Base-by-base conservation (phyloP, 1,140 invertebrate genomes). In the Himalopsyche phryganea region DNA sequence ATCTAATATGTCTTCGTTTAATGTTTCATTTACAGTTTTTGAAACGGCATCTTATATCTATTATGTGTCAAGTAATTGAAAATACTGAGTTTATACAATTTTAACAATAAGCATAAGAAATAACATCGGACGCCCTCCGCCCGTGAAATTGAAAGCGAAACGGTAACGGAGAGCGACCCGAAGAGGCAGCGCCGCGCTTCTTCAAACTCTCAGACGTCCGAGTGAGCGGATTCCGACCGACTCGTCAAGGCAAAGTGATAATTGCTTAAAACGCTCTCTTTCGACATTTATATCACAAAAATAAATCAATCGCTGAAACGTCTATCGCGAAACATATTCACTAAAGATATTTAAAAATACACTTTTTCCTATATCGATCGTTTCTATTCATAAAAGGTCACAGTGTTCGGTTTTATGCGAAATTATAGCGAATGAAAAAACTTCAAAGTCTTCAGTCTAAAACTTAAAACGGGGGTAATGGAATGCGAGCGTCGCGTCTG, bases 61-160 rank as follows among this genome's bases (percentile, higher is more conserved):
- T 58, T 58, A 58, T 51, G 49, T 58, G 49, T 58, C 48, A 36
- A 50, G 17, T 50, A 58, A 58, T 58, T 58, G 56, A 50, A 45
- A 58, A 58, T 58, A 58, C 40, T 50, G 56, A 45, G 36, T 55
- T 58, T 45, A 51, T 58, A 51, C 38, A 50, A 28, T n/a, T 58
- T 44, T 47, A 46, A 36, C 32, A 32, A 45, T 58, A 50, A 58
- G 56, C 56, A 45, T 42, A 50, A 45, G n/a, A 58, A 58, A 36
- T 51, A 38, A 58, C 48, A 50, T 49, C 33, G 18, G 55, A 35
- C 45, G 48, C 48, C 2, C 38, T 50, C 36, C 14, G 46, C 7
- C 20, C 3, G 36, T 19, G 17, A 5, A 19, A 45, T 17, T 6
- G 5, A 45, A 45, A 17, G 17, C 15, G 18, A 17, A 17, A 11